Evolutionary conservation across 2,888 invertebrate species (phyloP), one percentile per base, ranked within the genome.

Genomic region (Amaurobius ferox): DNA sequence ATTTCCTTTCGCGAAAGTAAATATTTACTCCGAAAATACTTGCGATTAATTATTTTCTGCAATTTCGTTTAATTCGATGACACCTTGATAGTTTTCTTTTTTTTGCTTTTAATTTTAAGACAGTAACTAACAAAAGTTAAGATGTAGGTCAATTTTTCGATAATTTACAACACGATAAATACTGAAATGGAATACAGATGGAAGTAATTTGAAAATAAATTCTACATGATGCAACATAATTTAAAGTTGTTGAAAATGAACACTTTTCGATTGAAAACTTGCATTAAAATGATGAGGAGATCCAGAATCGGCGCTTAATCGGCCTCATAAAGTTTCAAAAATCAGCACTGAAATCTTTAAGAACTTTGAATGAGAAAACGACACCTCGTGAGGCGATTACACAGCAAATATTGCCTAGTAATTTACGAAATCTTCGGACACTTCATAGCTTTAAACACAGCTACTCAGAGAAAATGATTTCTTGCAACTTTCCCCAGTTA

Each of bases 301-400:
- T n/a, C n/a, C n/a, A 35, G n/a, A n/a, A 44, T 44, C n/a, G 44
- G 2, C 2, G 1, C 23, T 55, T 55, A 55, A 55, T 55, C 19
- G 55, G 55, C 19, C 19, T 55, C 55, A 55, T 55, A 55, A 55
- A 55, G 11, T 19, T 23, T 19, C 7, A 11, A 55, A 55, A 55
- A 23, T 55, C 55, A 55, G 55, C 35, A 9, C 5, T 5, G 5
- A 9, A 9, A 35, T 5, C 9, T 35, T 5, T 7, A 23, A 55
- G 55, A 55, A 5, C 23, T 23, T 23, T 55, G 13, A 23, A 5
- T n/a, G 55, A 23, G 55, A 55, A 64, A 77, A 77, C 39, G 66
- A 48, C 83, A 71, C 71, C 71, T 71, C 30, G 19, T 28, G n/a
- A 40, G 32, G 44, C 68, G 74, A 81, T 81, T 81, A 81, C 74